A percentile compares a stretch with the other conserved stretches of the same genome.
phyloP scores from a whole-genome alignment of 1,140 invertebrate species.

The Coenobita brevimanus region DNA sequence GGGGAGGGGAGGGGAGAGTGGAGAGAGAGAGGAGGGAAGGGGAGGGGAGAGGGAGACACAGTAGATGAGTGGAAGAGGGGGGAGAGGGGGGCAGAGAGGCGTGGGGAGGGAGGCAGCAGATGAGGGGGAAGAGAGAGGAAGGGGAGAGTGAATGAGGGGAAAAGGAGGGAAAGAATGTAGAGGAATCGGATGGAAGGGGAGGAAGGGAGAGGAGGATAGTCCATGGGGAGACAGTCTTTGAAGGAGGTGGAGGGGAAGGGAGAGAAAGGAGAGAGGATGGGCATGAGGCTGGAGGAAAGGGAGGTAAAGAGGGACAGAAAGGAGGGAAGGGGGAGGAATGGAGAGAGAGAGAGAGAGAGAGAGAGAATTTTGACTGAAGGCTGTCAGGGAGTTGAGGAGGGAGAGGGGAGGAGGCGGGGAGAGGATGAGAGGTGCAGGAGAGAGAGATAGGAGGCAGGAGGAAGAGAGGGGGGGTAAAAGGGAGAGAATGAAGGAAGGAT shows the following conservation, averaged over 20 bases:
- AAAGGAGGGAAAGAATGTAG: neutral
- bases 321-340: neutral
- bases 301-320: neutral
- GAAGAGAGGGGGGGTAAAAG: neutral
- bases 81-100: neutral
- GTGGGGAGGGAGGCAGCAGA: neutral
- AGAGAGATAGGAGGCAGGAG: neutral
- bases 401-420: neutral
- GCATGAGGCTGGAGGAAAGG: neutral
- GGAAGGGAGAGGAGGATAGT: neutral
- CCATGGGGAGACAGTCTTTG: no score
- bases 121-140: neutral
- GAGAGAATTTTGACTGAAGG: neutral
- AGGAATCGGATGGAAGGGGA: neutral
- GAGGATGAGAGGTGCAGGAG: neutral
- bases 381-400: neutral
- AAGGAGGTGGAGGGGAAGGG: neutral
- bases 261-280: neutral
- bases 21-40: no score
- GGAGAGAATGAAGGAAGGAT: no score
- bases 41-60: neutral
- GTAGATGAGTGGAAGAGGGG: neutral
- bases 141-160: neutral
- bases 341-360: conserved; percentile 1
- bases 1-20: neutral